phyloP scores from a whole-genome alignment of 2,113 vertebrate species.

The Ceyx margarethae region DNA sequence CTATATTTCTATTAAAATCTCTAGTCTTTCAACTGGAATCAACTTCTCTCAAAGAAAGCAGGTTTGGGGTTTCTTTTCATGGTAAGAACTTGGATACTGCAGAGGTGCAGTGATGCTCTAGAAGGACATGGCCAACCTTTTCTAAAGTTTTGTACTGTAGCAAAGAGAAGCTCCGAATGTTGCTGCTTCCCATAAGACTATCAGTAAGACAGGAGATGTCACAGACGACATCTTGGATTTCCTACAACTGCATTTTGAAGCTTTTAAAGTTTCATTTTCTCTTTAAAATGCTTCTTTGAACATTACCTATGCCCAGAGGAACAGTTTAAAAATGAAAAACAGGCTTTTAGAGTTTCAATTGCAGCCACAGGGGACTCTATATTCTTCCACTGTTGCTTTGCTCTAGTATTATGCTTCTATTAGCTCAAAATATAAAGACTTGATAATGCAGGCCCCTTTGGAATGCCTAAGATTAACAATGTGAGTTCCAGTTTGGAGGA shows the following conservation, averaged over 20 bases:
- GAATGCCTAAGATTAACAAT: slow-evolving; percentile 16
- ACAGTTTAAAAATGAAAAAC: slow-evolving; percentile 61
- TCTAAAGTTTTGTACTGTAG: background rate
- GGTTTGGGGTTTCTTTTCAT: background rate
- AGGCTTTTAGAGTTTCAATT: slow-evolving; percentile 54
- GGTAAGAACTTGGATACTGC: background rate
- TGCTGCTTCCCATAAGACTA: slow-evolving; percentile 9
- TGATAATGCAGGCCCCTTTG: background rate
- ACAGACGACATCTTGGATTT: slow-evolving; percentile 39
- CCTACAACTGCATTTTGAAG: slow-evolving; percentile 46
- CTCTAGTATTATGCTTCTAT: slow-evolving; percentile 42
- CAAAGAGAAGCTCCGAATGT: background rate
- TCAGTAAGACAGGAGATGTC: slow-evolving; percentile 24
- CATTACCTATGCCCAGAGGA: slow-evolving; percentile 60
- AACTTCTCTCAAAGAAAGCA: background rate
- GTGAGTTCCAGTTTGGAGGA: background rate
- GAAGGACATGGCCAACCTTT: background rate
- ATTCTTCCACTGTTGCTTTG: slow-evolving; percentile 43
- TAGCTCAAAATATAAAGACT: slow-evolving; percentile 45
- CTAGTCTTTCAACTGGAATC: background rate
- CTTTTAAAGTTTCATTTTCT: slow-evolving; percentile 62
- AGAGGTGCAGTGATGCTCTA: background rate
- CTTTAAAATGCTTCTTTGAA: slow-evolving; percentile 57
- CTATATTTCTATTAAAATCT: background rate
- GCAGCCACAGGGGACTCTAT: slow-evolving; percentile 46